A percentile compares a stretch with the other conserved stretches of the same genome.
Evolutionary conservation across 2,113 vertebrate genomes (phyloP).

Genomic region (Capreolus pygargus): DNA sequence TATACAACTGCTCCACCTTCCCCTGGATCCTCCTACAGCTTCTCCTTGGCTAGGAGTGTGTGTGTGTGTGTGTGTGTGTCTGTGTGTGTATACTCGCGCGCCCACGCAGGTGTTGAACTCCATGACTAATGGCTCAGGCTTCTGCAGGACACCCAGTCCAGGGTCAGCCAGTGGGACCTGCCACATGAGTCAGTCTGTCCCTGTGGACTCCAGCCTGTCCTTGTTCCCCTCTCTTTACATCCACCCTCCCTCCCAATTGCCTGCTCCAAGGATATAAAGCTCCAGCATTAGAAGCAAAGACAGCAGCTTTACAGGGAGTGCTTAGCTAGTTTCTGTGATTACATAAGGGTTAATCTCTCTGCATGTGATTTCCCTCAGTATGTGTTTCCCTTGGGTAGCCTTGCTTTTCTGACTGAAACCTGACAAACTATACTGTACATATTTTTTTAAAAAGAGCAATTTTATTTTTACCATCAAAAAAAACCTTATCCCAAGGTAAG

Average conservation of each 20-base stretch:
- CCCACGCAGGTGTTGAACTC: background rate
- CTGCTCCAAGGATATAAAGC: no score
- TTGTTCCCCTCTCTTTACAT: background rate
- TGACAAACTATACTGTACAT: background rate
- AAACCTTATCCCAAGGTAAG: background rate
- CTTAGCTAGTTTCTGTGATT: background rate
- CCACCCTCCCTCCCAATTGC: background rate
- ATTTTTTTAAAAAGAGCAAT: background rate
- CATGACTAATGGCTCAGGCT: background rate
- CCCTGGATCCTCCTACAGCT: background rate
- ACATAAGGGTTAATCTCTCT: background rate
- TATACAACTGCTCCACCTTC: background rate
- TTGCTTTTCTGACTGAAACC: background rate
- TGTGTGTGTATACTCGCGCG: no score
- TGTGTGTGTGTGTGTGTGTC: background rate
- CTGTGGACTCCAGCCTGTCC: background rate
- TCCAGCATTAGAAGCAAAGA: background rate
- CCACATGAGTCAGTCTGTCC: background rate
- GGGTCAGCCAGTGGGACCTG: background rate
- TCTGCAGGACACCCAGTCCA: background rate
- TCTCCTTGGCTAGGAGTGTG: background rate
- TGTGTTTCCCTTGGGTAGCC: background rate
- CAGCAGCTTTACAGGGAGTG: background rate
- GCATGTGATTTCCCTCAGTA: background rate
- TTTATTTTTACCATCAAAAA: slow-evolving; percentile 33